Evolutionary conservation across 2,797 vertebrate species (phyloP), one percentile per base, ranked within the genome.

Genomic region (Sebastes minor): DNA sequence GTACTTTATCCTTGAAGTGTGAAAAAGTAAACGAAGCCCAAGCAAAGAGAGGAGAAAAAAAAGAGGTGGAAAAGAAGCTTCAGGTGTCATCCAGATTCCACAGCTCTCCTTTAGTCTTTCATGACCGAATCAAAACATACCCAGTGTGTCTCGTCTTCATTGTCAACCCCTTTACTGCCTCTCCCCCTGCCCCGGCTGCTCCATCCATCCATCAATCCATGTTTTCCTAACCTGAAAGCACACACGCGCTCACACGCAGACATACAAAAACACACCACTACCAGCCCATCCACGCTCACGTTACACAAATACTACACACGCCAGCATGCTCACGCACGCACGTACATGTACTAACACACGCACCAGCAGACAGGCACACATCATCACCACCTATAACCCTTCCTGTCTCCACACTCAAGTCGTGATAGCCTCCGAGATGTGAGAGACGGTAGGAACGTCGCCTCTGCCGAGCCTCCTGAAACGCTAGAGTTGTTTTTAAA

Each of bases 61-160:
- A 72, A 74, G 55, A 4, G 22, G 57, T 62, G 38, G 63, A 77
- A 80, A 79, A 79, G 78, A 74, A 77, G 87, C 78, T 84, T 89
- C 87, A 91, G 88, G 91, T 92, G 89, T 86, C 86, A 92, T 74
- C 82, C 75, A 87, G 76, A 87, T 87, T 92, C 89, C 88, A 82
- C 64, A 68, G 69, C 82, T 77, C 67, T 81, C 79, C 87, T 88
- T 80, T 77, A 84, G 89, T 80, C 81, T 90, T 91, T 90, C 91
- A 93, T 68, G 81, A 91, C 87, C 84, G 73, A 92, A 91, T 93
- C 92, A 93, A 93, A 95, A 94, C 91, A 94, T 81, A 83, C 35
- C 81, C 83, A 60, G 52, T 78, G 78, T 86, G 60, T 88, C 83
- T 82, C 46, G 8, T 83, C 86, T 75, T 91, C 78, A 83, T 75